These are phyloP conservation scores for Macaria notata DNA, from an alignment of 2,888 invertebrate genomes.

Conservation along the genomic window DNA sequence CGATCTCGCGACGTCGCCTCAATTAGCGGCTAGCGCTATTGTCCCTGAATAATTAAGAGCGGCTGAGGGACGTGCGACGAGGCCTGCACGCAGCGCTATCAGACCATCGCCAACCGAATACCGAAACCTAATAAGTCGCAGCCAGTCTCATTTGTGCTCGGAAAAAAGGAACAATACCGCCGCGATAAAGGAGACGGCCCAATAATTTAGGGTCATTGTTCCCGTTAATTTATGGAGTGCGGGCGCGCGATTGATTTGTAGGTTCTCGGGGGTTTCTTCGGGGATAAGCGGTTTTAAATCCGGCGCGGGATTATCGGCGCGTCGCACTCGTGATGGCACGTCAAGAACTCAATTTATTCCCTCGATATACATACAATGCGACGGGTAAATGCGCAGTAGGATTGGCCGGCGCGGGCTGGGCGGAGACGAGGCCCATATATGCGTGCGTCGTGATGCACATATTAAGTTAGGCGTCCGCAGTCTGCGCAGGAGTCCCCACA, in stretches of 20 bases:
- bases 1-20: constrained; percentile 42
- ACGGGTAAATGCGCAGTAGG: constrained; percentile 75
- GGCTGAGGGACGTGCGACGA: constrained; percentile 22
- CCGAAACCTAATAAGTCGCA: constrained; percentile 78
- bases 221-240: constrained; percentile 81
- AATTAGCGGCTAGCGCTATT: constrained; percentile 58
- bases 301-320: constrained; percentile 41
- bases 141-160: constrained; percentile 79
- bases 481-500: constrained; percentile 61
- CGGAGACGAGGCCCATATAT: constrained; percentile 71
- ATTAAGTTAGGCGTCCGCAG: constrained; percentile 78
- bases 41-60: constrained; percentile 68
- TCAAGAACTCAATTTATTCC: constrained; percentile 76
- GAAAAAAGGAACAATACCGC: constrained; percentile 71
- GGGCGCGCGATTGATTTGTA: constrained; percentile 78
- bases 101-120: constrained; percentile 72
- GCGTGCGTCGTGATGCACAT: constrained; percentile 79
- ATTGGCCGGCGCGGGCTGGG: constrained; percentile 70
- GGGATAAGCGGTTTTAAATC: constrained; percentile 32
- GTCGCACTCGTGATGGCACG: constrained; percentile 44
- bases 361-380: constrained; percentile 80
- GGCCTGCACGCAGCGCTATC: constrained; percentile 57
- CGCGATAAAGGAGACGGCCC: constrained; percentile 74
- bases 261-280: constrained; percentile 64
- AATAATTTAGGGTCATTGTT: constrained; percentile 82